A percentile compares a stretch with the other conserved stretches of the same genome.
Conservation (phyloP, 1,140 invertebrate genomes). For the Polypedilum vanderplanki region DNA sequence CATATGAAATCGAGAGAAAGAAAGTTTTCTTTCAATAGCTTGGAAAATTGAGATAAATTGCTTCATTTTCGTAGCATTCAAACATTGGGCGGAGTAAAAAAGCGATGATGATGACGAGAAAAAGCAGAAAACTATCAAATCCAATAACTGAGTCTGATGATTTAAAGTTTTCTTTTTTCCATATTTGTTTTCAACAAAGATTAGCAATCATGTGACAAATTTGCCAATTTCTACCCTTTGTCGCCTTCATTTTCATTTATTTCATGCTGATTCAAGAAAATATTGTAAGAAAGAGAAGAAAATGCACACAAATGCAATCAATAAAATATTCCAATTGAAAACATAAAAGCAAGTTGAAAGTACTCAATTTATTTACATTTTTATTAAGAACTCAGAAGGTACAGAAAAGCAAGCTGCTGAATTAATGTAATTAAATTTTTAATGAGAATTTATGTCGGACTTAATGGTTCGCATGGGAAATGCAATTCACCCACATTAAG, state of each 20-base stretch:
- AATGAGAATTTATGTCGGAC: not conserved
- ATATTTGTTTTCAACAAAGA: not conserved
- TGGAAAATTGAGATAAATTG: constrained; percentile 27
- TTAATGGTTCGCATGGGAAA: not conserved
- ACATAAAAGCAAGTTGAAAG: not conserved
- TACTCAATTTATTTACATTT: too few relatives aligned
- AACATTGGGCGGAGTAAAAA: not conserved
- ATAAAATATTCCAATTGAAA: not conserved
- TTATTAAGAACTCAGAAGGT: not conserved
- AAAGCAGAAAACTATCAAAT: not conserved
- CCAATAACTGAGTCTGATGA: not conserved
- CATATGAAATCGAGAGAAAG: not conserved
- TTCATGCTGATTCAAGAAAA: not conserved
- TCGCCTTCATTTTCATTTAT: not conserved
- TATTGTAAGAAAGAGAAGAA: not conserved
- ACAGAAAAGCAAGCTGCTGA: not conserved
- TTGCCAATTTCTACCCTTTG: not conserved
- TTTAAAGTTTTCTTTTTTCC: not conserved
- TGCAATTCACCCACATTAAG: not conserved
- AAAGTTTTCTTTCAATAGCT: constrained; percentile 24
- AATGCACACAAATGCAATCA: constrained; percentile 10
- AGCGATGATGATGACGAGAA: not conserved
- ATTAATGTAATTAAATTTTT: constrained; percentile 9
- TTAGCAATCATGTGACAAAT: not conserved
- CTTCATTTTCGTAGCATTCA: not conserved